These are phyloP conservation scores for Bubalus kerabau DNA, from an alignment of 2,113 vertebrate genomes.

Conservation along the genomic window DNA sequence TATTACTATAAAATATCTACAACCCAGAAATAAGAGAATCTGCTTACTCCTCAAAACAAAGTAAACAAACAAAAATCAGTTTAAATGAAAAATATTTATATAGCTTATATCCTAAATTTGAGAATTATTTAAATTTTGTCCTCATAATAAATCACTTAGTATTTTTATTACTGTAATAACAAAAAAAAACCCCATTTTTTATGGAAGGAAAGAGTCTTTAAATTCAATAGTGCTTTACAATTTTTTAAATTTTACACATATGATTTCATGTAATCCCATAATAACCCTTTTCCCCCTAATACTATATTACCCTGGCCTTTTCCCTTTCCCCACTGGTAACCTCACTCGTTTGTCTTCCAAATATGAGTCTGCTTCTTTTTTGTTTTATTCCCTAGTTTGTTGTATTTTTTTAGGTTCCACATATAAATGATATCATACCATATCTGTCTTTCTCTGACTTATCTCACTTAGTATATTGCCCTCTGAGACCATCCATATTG, in stretches of 20 bases:
- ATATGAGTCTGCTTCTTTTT: not conserved
- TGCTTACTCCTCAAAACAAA: not conserved
- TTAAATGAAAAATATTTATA: not conserved
- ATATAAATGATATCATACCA: not conserved
- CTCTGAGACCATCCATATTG: not conserved
- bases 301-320: no score
- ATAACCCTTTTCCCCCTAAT: not conserved
- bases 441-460: not conserved
- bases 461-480: not conserved
- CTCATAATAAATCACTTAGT: not conserved
- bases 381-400: not conserved
- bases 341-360: not conserved
- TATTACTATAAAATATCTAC: not conserved
- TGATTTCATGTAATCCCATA: not conserved
- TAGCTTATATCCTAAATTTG: not conserved
- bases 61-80: not conserved
- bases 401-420: not conserved
- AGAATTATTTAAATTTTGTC: not conserved
- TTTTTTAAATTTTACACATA: not conserved
- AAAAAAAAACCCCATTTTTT: not conserved
- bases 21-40: not conserved
- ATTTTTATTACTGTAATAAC: not conserved
- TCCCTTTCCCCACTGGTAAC: not conserved
- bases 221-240: not conserved
- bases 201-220: not conserved